Conservation (phyloP, 1,140 invertebrate species). For the Papilio machaon region DNA sequence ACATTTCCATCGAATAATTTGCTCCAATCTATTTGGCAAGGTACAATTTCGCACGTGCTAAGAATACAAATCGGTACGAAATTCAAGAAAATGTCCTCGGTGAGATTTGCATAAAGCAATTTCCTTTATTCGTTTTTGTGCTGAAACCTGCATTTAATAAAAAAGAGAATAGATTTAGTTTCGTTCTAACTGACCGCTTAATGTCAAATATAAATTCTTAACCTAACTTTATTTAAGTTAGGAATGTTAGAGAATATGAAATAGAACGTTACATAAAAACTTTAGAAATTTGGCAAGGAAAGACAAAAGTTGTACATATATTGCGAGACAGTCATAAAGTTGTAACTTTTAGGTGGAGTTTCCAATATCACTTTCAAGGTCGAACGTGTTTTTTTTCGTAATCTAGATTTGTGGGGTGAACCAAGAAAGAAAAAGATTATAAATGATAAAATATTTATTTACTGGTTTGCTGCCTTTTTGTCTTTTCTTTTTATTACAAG, state of each 20-base stretch:
- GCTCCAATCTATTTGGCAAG: neutral
- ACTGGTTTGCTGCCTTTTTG: too few relatives aligned
- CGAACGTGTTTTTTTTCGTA: conserved; percentile 11
- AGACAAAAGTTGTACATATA: conserved; percentile 20
- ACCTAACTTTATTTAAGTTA: neutral
- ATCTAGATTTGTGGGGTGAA: neutral
- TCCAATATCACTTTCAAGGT: neutral
- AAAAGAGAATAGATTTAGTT: neutral
- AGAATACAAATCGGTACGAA: neutral
- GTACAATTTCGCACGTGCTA: conserved; percentile 16
- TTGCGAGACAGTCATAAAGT: conserved; percentile 18
- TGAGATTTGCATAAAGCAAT: neutral
- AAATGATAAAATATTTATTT: neutral
- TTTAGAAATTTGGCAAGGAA: conserved; percentile 28
- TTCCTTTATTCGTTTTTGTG: neutral
- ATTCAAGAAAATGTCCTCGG: neutral
- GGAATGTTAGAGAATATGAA: conserved; percentile 1
- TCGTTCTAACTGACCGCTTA: neutral
- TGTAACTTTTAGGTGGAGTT: neutral
- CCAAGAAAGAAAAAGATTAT: neutral
- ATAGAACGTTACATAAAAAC: conserved; percentile 27
- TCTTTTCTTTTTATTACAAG: neutral
- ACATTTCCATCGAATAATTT: conserved; percentile 12
- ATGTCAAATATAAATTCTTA: neutral
- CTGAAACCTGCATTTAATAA: neutral